Evolutionary conservation across 2,113 vertebrate genomes (phyloP).

Genomic region (Hoplias malabaricus): DNA sequence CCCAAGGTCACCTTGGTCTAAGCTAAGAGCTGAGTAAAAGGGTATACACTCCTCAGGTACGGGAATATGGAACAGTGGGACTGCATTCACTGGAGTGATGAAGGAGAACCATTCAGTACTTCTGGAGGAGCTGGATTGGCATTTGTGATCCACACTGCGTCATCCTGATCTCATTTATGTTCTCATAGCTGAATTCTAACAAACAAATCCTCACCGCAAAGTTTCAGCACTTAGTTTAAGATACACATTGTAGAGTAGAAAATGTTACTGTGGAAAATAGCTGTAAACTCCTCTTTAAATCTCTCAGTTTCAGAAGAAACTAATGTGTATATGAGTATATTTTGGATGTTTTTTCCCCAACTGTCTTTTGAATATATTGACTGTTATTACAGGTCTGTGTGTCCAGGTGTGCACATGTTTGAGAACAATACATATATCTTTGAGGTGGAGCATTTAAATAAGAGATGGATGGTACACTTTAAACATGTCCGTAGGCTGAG

Average conservation of each 20-base stretch:
- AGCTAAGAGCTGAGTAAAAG: background rate
- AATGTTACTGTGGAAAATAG: background rate
- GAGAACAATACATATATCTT: background rate
- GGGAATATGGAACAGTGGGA: background rate
- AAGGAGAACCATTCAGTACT: background rate
- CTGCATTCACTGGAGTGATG: background rate
- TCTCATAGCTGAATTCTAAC: background rate
- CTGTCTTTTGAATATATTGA: background rate
- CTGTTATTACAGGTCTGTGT: background rate
- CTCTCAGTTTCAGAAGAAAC: background rate
- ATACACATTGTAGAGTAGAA: background rate
- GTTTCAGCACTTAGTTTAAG: too few species aligned
- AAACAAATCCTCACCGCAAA: background rate
- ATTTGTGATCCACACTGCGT: background rate
- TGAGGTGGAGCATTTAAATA: slow-evolving; percentile 15
- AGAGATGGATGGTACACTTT: background rate
- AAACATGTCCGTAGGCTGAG: slow-evolving; percentile 36
- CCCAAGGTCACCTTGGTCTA: background rate
- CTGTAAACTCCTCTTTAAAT: too few species aligned
- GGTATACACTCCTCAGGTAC: background rate
- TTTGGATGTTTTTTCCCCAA: too few species aligned
- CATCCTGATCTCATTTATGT: background rate
- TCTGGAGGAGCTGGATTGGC: background rate
- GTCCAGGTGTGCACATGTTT: slow-evolving; percentile 5
- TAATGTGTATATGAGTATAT: too few species aligned